Base-by-base conservation (phyloP, 2,888 invertebrate genomes). In the Tetramorium bicarinatum region DNA sequence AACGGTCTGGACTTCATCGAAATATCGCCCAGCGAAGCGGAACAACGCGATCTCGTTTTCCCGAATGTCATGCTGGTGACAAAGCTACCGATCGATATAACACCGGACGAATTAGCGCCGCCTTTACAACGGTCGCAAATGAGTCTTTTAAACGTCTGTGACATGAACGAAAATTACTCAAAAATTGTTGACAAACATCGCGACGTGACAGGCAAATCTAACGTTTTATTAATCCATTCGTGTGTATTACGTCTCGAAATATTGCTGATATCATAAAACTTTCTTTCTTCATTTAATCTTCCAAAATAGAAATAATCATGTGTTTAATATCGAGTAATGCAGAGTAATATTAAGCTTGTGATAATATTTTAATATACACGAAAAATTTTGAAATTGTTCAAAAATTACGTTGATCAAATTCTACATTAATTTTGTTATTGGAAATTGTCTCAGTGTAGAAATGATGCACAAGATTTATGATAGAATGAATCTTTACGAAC, bases 401-500 rank as follows among this genome's bases (percentile, higher is more conserved):
- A 9, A 9, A 21, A 66, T 21, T 25, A 2, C 2, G 7, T 49
- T 3, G 3, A 52, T 49, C 21, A 6, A 21, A 21, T 54, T 49
- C 11, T 25, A 25, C 13, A 3, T 38, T 47, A 52, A 54, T 41
- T 67, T 41, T n/a, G 1, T 47, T 11, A 64, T 64, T 61, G 29
- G 6, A 54, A n/a, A 56, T 3, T 67, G 15, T 54, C 38, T 67
- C 9, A 25, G 21, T 74, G 3, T n/a, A 89, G 89, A 84, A 34
- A 52, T 89, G 15, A 83, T 76, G 25, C 56, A 21, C 38, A 67
- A 84, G 2, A 85, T 86, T 1, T 89, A 85, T 38, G 41, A 84
- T 2, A 72, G 66, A 47, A 88, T 89, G 66, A 96, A 96, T 7
- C 95, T 96, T 0, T 96, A 96, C 91, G 96, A 96, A 91, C 96